phyloP scores from a whole-genome alignment of 1,140 invertebrate species.

The Drosophila tsacasi region DNA sequence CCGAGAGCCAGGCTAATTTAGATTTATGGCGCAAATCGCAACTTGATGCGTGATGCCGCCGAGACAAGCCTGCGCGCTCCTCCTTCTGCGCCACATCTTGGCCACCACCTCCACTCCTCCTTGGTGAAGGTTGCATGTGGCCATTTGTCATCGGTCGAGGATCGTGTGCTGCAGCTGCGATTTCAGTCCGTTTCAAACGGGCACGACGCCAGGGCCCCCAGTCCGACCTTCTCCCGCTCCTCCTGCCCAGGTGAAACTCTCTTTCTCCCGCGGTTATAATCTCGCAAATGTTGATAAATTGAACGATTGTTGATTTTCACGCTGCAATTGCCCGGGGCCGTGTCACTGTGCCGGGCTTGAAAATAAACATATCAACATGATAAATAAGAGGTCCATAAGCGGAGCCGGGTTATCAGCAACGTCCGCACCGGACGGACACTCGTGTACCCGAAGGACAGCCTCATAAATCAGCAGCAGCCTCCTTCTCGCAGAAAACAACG shows the following conservation, averaged over 20 bases:
- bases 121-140: slow-evolving; percentile 63
- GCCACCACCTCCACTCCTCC: slow-evolving; percentile 46
- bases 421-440: slow-evolving; percentile 33
- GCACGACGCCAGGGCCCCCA: slow-evolving; percentile 29
- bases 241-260: slow-evolving; percentile 21
- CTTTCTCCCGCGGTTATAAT: slow-evolving; percentile 37
- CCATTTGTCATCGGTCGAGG: slow-evolving; percentile 73
- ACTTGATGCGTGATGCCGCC: slow-evolving; percentile 72
- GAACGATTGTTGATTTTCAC: slow-evolving; percentile 68
- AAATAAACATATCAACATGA: slow-evolving; percentile 80
- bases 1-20: slow-evolving; percentile 70
- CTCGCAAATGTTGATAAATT: slow-evolving; percentile 75
- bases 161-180: slow-evolving; percentile 72
- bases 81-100: slow-evolving; percentile 12
- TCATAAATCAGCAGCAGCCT: slow-evolving; percentile 66
- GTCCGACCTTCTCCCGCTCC: neutral
- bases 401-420: slow-evolving; percentile 53
- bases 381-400: slow-evolving; percentile 72
- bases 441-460: slow-evolving; percentile 71
- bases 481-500: slow-evolving; percentile 5
- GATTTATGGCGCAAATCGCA: slow-evolving; percentile 77
- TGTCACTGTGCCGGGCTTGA: slow-evolving; percentile 65
- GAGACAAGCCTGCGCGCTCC: slow-evolving; percentile 25
- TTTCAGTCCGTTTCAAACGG: slow-evolving; percentile 44
- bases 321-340: slow-evolving; percentile 55